A percentile compares a stretch with the other conserved stretches of the same genome.
These are phyloP conservation scores for Oryzias curvinotus DNA, from an alignment of 2,113 vertebrate species.

Conservation along the genomic window DNA sequence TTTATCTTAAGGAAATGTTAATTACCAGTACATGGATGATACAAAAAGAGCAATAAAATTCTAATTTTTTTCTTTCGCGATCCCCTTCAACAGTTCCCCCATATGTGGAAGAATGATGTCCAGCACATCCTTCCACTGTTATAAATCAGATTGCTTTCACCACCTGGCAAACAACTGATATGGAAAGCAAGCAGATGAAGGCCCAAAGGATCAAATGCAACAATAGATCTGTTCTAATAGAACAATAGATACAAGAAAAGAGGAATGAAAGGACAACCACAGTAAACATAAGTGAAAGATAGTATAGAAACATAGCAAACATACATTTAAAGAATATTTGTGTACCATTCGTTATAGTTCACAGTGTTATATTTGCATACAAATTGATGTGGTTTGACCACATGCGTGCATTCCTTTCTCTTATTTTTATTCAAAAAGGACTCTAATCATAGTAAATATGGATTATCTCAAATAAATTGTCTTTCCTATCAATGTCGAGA, in stretches of 20 bases:
- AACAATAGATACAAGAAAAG: conserved; percentile 59
- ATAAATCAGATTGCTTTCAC: conserved; percentile 70
- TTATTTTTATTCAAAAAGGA: conserved; percentile 14
- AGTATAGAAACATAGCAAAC: conserved; percentile 19
- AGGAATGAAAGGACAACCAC: conserved; percentile 36
- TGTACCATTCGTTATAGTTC: background rate
- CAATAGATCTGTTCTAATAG: conserved; percentile 59
- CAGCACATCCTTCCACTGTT: conserved; percentile 31
- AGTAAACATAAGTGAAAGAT: conserved; percentile 32
- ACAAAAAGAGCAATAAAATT: no score
- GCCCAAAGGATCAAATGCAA: conserved; percentile 49
- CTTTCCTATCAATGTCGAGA: background rate
- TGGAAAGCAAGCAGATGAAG: conserved; percentile 45
- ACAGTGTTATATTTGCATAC: background rate
- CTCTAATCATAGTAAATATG: conserved; percentile 17
- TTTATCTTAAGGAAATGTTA: no score
- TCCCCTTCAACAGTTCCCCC: conserved; percentile 4
- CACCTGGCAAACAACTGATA: conserved; percentile 69
- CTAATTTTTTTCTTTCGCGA: no score
- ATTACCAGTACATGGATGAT: no score
- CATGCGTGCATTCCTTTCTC: background rate
- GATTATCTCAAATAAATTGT: conserved; percentile 19
- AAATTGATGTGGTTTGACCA: conserved; percentile 10
- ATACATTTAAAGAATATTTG: conserved; percentile 35
- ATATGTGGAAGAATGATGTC: conserved; percentile 45